phyloP scores from a whole-genome alignment of 2,888 invertebrate species.

The Xanthia icteritia region DNA sequence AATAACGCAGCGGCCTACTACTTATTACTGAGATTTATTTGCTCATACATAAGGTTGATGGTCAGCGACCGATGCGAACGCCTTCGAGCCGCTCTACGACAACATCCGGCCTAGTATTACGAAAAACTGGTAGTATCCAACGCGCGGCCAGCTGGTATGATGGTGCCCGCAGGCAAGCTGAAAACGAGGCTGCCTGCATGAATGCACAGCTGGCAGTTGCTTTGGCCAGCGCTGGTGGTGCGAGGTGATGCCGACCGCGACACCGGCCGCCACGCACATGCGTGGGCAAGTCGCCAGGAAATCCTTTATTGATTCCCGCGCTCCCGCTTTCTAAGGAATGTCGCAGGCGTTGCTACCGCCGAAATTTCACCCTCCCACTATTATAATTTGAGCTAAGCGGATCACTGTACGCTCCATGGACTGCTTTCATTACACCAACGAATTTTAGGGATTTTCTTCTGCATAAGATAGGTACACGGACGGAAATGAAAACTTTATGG shows the following conservation, averaged over 20 bases:
- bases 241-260: constrained; percentile 66
- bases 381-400: constrained; percentile 84
- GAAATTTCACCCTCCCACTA: constrained; percentile 81
- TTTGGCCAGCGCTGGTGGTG: constrained; percentile 52
- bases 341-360: constrained; percentile 87
- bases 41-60: constrained; percentile 83
- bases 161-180: constrained; percentile 25
- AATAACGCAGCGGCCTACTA: constrained; percentile 86
- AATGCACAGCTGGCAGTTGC: not conserved
- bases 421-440: constrained; percentile 76
- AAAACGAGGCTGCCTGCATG: constrained; percentile 39
- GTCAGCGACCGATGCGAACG: constrained; percentile 77
- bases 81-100: constrained; percentile 55
- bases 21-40: constrained; percentile 89
- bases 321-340: constrained; percentile 89
- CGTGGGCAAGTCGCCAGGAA: constrained; percentile 90
- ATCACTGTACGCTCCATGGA: constrained; percentile 78
- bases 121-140: constrained; percentile 21
- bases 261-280: constrained; percentile 87
- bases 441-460: constrained; percentile 70
- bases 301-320: constrained; percentile 91
- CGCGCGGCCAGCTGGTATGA: constrained; percentile 2
- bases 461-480: constrained; percentile 32
- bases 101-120: constrained; percentile 60
- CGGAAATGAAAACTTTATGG: constrained; percentile 44